phyloP scores from a whole-genome alignment of 1,140 invertebrate species.

The Zaprionus davidi region DNA sequence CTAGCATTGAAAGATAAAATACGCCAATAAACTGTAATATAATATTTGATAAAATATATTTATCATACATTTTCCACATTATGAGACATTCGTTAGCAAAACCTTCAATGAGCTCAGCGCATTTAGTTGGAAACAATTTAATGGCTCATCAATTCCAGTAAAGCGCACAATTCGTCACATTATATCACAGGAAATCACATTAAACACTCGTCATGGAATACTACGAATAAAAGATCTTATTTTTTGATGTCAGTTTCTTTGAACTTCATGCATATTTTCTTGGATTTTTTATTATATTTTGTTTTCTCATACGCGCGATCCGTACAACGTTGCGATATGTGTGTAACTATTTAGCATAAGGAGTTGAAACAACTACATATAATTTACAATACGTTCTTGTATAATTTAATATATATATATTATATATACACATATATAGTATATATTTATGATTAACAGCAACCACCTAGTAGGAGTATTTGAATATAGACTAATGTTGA shows the following conservation, averaged over 20 bases:
- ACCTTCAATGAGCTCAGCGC: background rate
- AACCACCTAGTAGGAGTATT: slow-evolving; percentile 59
- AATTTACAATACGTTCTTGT: slow-evolving; percentile 36
- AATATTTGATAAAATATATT: background rate
- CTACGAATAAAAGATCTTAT: background rate
- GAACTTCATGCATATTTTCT: slow-evolving; percentile 18
- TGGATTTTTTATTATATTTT: slow-evolving; percentile 32
- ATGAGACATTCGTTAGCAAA: background rate
- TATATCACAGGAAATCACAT: background rate
- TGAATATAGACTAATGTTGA: slow-evolving; percentile 38
- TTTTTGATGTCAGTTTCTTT: slow-evolving; percentile 16
- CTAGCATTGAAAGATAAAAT: background rate
- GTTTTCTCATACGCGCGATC: slow-evolving; percentile 31
- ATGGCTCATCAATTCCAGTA: slow-evolving; percentile 10
- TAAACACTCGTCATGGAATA: background rate
- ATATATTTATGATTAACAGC: slow-evolving; percentile 43
- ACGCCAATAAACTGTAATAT: background rate
- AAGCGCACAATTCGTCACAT: background rate
- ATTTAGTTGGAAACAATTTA: slow-evolving; percentile 2
- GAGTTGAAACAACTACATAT: slow-evolving; percentile 41
- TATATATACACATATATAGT: slow-evolving; percentile 2
- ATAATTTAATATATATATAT: slow-evolving; percentile 19
- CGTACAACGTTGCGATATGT: slow-evolving; percentile 46
- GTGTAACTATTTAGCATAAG: slow-evolving; percentile 35
- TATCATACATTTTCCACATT: background rate